A percentile compares a stretch with the other conserved stretches of the same genome.
These are phyloP conservation scores for Nowickia ferox DNA, from an alignment of 2,888 invertebrate species.

Conservation along the genomic window DNA sequence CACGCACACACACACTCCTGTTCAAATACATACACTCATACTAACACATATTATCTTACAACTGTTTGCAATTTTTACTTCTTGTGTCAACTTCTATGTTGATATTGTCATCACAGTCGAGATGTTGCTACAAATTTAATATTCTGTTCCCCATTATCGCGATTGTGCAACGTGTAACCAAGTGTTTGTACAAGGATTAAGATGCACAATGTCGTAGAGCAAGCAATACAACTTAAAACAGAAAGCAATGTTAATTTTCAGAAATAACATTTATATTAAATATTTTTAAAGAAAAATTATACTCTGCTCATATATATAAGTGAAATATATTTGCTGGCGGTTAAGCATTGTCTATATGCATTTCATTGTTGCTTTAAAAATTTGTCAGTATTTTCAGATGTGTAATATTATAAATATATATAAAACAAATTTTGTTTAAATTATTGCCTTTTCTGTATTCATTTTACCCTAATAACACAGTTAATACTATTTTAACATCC, in stretches of 20 bases:
- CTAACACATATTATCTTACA: neutral
- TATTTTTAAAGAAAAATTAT: too few species aligned
- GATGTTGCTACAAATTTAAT: slow-evolving; percentile 45
- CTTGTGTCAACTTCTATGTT: neutral
- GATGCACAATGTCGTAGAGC: neutral
- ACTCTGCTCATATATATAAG: neutral
- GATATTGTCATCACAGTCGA: slow-evolving; percentile 49
- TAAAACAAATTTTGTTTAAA: neutral
- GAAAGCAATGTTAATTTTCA: neutral
- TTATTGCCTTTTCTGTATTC: neutral
- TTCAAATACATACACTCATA: neutral
- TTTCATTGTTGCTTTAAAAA: neutral
- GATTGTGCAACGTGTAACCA: slow-evolving; percentile 33
- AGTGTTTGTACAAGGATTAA: slow-evolving; percentile 39
- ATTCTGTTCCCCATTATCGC: slow-evolving; percentile 44
- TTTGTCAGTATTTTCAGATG: too few species aligned
- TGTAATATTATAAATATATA: neutral
- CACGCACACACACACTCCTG: neutral
- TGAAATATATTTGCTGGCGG: neutral
- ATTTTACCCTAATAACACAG: slow-evolving; percentile 13
- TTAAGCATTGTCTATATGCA: neutral
- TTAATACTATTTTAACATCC: slow-evolving; percentile 39
- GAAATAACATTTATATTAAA: neutral
- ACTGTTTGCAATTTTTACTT: neutral
- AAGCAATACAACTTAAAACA: too few species aligned